These are phyloP conservation scores for Hemithea aestivaria DNA, from an alignment of 2,888 invertebrate genomes.

Conservation along the genomic window DNA sequence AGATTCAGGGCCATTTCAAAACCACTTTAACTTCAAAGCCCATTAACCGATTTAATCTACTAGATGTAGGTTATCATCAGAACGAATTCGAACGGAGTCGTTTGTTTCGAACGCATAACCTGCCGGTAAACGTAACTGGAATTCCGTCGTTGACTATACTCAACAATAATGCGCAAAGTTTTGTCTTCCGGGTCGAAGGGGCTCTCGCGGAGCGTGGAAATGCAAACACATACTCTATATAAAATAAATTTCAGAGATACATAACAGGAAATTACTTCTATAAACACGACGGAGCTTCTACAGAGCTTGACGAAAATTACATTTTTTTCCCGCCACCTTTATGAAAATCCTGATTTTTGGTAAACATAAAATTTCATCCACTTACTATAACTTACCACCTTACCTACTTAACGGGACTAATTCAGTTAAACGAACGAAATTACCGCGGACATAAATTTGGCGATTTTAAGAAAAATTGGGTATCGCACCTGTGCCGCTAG, in stretches of 20 bases:
- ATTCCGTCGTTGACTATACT: slow-evolving; percentile 35
- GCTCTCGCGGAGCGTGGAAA: slow-evolving; percentile 30
- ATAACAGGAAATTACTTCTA: slow-evolving; percentile 41
- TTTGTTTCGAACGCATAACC: slow-evolving; percentile 10
- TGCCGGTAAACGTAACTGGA: slow-evolving; percentile 12
- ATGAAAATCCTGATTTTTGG: slow-evolving; percentile 17
- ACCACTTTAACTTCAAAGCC: background rate
- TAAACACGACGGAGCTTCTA: slow-evolving; percentile 30
- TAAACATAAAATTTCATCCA: slow-evolving; percentile 27
- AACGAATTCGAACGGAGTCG: slow-evolving; percentile 8
- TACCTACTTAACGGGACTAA: slow-evolving; percentile 35
- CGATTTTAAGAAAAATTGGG: slow-evolving; percentile 64
- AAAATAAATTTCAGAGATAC: slow-evolving; percentile 37
- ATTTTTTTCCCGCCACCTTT: slow-evolving; percentile 6
- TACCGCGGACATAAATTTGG: slow-evolving; percentile 51
- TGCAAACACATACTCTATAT: slow-evolving; percentile 31
- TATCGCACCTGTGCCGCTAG: slow-evolving; percentile 64
- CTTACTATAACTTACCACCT: slow-evolving; percentile 28
- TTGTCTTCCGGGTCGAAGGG: slow-evolving; percentile 38
- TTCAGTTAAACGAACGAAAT: slow-evolving; percentile 45
- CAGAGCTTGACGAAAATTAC: slow-evolving; percentile 15
- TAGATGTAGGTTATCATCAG: slow-evolving; percentile 10
- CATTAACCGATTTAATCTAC: slow-evolving; percentile 3
- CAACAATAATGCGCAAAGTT: slow-evolving; percentile 44
- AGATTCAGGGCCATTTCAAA: background rate